A percentile compares a stretch with the other conserved stretches of the same genome.
These are phyloP conservation scores for Calameuta filiformis DNA, from an alignment of 2,888 invertebrate genomes.

Conservation along the genomic window DNA sequence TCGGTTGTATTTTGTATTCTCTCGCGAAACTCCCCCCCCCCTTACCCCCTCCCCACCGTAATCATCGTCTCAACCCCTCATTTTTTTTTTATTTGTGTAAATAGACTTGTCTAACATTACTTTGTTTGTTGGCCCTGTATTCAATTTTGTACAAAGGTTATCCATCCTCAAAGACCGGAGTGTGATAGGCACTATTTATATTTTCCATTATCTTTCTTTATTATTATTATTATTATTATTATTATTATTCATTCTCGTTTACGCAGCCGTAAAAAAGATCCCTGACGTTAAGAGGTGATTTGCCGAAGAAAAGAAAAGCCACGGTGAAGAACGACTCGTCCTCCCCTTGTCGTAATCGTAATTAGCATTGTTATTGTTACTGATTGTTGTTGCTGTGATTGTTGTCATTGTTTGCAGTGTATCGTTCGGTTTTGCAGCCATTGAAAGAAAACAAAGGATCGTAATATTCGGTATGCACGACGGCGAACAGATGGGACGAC, in stretches of 20 bases:
- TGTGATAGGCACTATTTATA: constrained; percentile 59
- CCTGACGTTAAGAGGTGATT: not conserved
- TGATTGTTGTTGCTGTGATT: no score
- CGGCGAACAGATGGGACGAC: no score
- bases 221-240: not conserved
- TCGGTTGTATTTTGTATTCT: constrained; percentile 28
- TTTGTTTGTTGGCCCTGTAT: constrained; percentile 59
- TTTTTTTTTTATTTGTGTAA: constrained; percentile 8
- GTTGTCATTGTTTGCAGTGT: no score
- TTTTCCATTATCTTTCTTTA: constrained; percentile 8
- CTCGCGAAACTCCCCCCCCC: no score
- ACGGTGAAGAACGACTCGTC: no score
- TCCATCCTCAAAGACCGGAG: constrained; percentile 45
- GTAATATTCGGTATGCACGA: no score
- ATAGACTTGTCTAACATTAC: constrained; percentile 23
- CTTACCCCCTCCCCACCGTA: not conserved
- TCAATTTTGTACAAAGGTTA: constrained; percentile 60
- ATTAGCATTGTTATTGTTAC: no score
- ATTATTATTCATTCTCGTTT: not conserved
- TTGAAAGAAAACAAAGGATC: no score
- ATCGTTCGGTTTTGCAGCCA: no score
- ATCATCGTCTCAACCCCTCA: not conserved
- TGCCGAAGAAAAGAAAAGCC: not conserved
- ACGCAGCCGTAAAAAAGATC: not conserved
- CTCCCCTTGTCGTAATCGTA: no score